Percentiles rank a stretch among this genome's conserved stretches.
These are phyloP conservation scores for Formicarius rufipectus DNA, from an alignment of 2,113 vertebrate species.

Conservation along the genomic window DNA sequence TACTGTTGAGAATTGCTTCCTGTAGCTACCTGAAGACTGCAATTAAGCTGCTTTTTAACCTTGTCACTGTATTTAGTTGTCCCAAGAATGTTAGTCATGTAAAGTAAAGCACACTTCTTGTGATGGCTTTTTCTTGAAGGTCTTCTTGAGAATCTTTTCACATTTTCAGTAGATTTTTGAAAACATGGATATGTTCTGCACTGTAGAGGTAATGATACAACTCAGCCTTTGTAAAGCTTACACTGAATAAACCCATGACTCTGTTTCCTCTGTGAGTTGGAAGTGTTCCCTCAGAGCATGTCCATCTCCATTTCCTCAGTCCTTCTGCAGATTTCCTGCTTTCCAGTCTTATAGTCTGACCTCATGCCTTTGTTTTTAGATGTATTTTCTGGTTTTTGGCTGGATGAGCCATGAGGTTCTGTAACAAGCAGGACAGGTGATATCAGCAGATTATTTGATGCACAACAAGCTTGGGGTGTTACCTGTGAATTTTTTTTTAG, in stretches of 20 bases:
- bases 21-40: not conserved
- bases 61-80: not conserved
- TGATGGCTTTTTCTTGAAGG: not conserved
- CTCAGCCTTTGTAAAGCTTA: not conserved
- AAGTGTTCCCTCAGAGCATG: not conserved
- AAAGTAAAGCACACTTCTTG: not conserved
- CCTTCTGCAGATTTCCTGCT: not conserved
- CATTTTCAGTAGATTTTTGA: not conserved
- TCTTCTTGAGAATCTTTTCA: not conserved
- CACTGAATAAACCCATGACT: not conserved
- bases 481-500: not conserved
- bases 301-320: not conserved
- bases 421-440: not conserved
- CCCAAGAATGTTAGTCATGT: not conserved
- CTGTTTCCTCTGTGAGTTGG: not conserved
- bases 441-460: not conserved
- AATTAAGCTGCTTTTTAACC: conserved; percentile 4
- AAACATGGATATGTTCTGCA: not conserved
- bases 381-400: not conserved
- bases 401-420: not conserved
- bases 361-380: not conserved
- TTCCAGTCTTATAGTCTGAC: not conserved
- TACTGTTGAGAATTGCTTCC: not conserved
- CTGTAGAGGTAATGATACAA: not conserved
- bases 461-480: not conserved